Percentiles rank a stretch among this genome's conserved stretches.
Evolutionary conservation across 2,113 vertebrate genomes (phyloP).

Genomic region (Trogon melanurus): DNA sequence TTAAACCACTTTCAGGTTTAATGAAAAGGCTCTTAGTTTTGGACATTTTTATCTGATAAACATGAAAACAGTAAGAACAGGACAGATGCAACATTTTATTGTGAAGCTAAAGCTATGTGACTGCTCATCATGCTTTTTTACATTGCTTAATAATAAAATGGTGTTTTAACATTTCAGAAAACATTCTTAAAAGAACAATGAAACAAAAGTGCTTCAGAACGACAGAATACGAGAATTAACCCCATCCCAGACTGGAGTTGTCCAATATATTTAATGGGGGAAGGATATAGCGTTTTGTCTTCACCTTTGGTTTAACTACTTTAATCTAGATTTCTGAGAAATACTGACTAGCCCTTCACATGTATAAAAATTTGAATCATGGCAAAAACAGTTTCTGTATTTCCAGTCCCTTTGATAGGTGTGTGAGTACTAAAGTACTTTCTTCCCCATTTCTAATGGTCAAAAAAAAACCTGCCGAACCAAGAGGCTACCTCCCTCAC

Average conservation of each 20-base stretch:
- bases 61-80: slow-evolving; percentile 22
- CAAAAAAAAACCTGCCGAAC: neutral
- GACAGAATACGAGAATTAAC: neutral
- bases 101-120: slow-evolving; percentile 50
- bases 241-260: neutral
- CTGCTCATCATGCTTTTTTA: slow-evolving; percentile 60
- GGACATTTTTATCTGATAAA: slow-evolving; percentile 15
- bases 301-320: slow-evolving; percentile 34
- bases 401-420: neutral
- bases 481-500: neutral
- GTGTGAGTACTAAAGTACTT: neutral
- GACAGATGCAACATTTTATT: slow-evolving; percentile 61
- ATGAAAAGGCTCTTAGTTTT: neutral
- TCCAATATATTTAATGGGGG: neutral
- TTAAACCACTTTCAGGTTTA: slow-evolving; percentile 18
- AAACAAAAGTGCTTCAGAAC: slow-evolving; percentile 26
- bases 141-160: slow-evolving; percentile 28
- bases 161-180: slow-evolving; percentile 37
- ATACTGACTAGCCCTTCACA: slow-evolving; percentile 16
- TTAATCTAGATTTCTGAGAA: neutral
- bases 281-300: neutral
- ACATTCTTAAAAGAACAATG: slow-evolving; percentile 20
- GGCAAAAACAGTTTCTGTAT: neutral
- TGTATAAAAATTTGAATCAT: neutral
- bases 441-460: neutral